These are phyloP conservation scores for Eulemur macaco DNA, from an alignment of 2,113 vertebrate species.

Conservation along the genomic window DNA sequence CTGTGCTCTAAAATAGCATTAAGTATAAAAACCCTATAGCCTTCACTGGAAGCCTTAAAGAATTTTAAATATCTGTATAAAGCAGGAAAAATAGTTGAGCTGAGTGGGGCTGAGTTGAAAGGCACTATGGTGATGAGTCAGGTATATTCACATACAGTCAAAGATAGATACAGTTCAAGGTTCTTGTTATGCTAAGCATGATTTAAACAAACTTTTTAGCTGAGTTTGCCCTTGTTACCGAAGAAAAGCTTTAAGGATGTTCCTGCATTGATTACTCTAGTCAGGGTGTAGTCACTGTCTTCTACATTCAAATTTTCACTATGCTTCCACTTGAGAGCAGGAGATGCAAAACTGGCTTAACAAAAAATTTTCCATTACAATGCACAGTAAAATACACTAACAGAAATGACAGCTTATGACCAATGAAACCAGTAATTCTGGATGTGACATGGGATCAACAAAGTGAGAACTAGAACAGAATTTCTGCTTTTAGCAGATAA, in stretches of 20 bases:
- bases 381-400: background rate
- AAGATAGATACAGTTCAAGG: background rate
- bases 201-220: slow-evolving; percentile 37
- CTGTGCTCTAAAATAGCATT: background rate
- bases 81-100: background rate
- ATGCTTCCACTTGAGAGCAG: background rate
- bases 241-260: background rate
- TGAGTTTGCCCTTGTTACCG: slow-evolving; percentile 41
- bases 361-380: background rate
- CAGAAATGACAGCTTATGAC: background rate
- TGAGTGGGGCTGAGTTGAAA: slow-evolving; percentile 13
- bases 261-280: slow-evolving; percentile 5
- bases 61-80: slow-evolving; percentile 32
- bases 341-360: background rate
- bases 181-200: slow-evolving; percentile 12
- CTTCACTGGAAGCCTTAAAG: background rate
- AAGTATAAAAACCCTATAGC: background rate
- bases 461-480: background rate
- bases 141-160: background rate
- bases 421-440: slow-evolving; percentile 8
- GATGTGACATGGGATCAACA: background rate
- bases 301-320: background rate
- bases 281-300: background rate
- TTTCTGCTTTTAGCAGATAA: background rate
- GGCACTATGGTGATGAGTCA: slow-evolving; percentile 2